These are phyloP conservation scores for Galleria mellonella DNA, from an alignment of 1,140 invertebrate species.

Conservation along the genomic window DNA sequence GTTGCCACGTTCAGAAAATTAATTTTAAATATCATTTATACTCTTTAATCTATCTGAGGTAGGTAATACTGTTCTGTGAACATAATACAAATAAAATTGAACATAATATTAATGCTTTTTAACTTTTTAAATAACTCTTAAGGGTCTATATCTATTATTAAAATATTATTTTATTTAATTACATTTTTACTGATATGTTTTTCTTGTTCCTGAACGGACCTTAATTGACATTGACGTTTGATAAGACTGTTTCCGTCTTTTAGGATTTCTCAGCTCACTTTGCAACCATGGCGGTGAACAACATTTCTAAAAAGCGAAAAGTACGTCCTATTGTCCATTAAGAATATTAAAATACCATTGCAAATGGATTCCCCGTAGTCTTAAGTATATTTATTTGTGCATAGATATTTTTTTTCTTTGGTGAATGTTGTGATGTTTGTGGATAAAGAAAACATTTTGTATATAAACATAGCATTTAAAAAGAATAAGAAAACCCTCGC, in stretches of 20 bases:
- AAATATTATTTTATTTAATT: too few species aligned
- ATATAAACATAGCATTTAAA: neutral
- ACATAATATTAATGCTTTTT: too few species aligned
- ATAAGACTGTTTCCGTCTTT: slow-evolving; percentile 40
- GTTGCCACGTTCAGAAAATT: too few species aligned
- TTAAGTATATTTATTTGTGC: slow-evolving; percentile 3
- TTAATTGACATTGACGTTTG: slow-evolving; percentile 48
- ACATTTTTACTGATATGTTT: too few species aligned
- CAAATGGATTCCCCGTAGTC: slow-evolving; percentile 2
- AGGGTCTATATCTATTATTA: too few species aligned
- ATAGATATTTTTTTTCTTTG: slow-evolving; percentile 14
- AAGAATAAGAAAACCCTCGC: neutral
- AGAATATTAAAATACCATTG: slow-evolving; percentile 35
- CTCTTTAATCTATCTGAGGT: too few species aligned
- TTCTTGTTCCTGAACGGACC: too few species aligned
- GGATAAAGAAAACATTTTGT: slow-evolving; percentile 22
- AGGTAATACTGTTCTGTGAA: too few species aligned
- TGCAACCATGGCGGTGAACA: slow-evolving; percentile 69
- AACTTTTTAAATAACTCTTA: too few species aligned
- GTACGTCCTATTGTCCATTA: slow-evolving; percentile 42
- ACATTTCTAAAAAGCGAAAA: slow-evolving; percentile 72
- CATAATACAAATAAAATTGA: too few species aligned
- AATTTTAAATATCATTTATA: too few species aligned
- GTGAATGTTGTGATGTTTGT: slow-evolving; percentile 50
- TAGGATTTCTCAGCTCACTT: slow-evolving; percentile 48